Evolutionary conservation across 2,797 vertebrate genomes (phyloP), one percentile per base, ranked within the genome.

Genomic region (Cynodonichthys magdalenae): DNA sequence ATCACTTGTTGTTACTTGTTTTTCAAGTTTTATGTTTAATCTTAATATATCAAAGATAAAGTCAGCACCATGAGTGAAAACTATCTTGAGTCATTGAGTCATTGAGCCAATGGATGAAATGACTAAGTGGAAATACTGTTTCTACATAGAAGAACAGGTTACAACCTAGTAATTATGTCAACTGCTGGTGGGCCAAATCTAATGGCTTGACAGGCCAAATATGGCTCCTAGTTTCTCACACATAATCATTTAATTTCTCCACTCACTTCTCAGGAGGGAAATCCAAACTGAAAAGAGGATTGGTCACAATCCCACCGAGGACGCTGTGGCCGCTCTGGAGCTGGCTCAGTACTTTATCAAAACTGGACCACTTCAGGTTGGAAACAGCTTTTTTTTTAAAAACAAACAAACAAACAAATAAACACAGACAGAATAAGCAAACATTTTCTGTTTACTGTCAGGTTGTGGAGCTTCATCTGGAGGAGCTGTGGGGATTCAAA

Each of bases 321-420:
- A 98, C 31, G 96, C 96, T 6, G 66, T 70, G 66, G 93, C 95
- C 51, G 83, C 95, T 15, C 67, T 98, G 85, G 91, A 96, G 73
- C 86, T 98, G 80, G 94, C 94, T 62, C 94, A 90, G 0, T 96
- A 95, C 88, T 97, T 98, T 61, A 96, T 98, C 71, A 85, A 82
- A 66, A 89, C 84, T 19, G 95, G 96, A 70, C 95, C 96, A 36
- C 81, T 66, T 51, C 88, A 95, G 95, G 96, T 96, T 90, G 55
- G 34, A 0, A 41, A n/a, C 12, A 0, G 2, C 15, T 15, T 15
- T 4, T 36, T 15, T 1, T n/a, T n/a, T n/a, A n/a, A 59, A 58
- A 52, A 56, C 42, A 12, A 45, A 46, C 45, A 45, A 11, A 42
- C 28, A n/a, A n/a, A n/a, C n/a, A 46, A 28, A 29, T 20, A 1